Evolutionary conservation across 2,113 vertebrate genomes (phyloP).

Genomic region (Amazona vittata): DNA sequence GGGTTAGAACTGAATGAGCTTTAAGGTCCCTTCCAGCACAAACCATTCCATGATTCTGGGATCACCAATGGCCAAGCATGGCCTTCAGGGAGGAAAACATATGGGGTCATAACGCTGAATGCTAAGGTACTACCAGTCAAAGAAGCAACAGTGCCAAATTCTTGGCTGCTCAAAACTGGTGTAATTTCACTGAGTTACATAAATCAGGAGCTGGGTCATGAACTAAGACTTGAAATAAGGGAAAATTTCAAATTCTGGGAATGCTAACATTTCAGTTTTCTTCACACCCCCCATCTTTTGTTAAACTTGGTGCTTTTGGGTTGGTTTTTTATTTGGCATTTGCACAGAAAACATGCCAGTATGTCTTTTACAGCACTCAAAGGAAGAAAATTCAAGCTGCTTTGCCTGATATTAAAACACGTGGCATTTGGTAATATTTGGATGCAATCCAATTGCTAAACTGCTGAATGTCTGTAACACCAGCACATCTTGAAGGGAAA

Average conservation of each 20-base stretch:
- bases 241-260: background rate
- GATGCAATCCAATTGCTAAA: slow-evolving; percentile 45
- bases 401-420: slow-evolving; percentile 54
- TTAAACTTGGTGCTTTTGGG: background rate
- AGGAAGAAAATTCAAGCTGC: slow-evolving; percentile 49
- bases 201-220: slow-evolving; percentile 16
- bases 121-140: background rate
- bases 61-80: background rate
- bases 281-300: slow-evolving; percentile 15
- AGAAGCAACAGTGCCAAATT: background rate
- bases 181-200: background rate
- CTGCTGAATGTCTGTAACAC: slow-evolving; percentile 29
- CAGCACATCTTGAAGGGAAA: slow-evolving; percentile 58
- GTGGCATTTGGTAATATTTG: slow-evolving; percentile 59
- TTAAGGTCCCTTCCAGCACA: background rate
- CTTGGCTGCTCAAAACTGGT: background rate
- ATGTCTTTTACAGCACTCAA: background rate
- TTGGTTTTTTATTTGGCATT: background rate
- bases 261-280: slow-evolving; percentile 28
- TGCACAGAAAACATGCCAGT: slow-evolving; percentile 27
- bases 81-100: background rate
- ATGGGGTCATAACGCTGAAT: background rate
- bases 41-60: background rate
- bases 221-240: background rate
- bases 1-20: background rate